phyloP scores from a whole-genome alignment of 2,113 vertebrate species.

The Stegostoma tigrinum region DNA sequence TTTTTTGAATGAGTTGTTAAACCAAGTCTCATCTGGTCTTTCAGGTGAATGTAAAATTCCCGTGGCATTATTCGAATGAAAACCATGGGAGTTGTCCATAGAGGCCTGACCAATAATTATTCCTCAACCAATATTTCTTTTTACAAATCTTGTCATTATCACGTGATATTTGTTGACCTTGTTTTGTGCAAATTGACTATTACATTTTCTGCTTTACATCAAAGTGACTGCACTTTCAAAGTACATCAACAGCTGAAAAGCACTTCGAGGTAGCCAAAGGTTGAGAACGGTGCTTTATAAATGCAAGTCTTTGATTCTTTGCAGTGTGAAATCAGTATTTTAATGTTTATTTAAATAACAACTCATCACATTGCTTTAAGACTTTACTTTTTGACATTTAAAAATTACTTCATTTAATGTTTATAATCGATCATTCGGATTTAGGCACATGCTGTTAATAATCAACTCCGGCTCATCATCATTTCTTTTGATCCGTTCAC shows the following conservation, averaged over 20 bases:
- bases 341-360: neutral
- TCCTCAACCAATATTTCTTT: neutral
- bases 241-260: neutral
- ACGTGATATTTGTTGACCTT: neutral
- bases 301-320: neutral
- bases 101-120: neutral
- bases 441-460: neutral
- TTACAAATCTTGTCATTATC: neutral
- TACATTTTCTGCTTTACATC: neutral
- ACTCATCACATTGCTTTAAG: neutral
- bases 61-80: neutral
- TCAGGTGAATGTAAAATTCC: neutral
- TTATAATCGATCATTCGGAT: neutral
- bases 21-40: neutral
- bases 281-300: neutral
- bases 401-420: neutral
- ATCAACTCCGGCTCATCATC: neutral
- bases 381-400: neutral
- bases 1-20: neutral
- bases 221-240: neutral
- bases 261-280: neutral
- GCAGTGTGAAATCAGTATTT: neutral
- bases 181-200: neutral
- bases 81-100: neutral
- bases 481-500: neutral